phyloP scores from a whole-genome alignment of 2,113 vertebrate genomes.

The Lepisosteus osseus region DNA sequence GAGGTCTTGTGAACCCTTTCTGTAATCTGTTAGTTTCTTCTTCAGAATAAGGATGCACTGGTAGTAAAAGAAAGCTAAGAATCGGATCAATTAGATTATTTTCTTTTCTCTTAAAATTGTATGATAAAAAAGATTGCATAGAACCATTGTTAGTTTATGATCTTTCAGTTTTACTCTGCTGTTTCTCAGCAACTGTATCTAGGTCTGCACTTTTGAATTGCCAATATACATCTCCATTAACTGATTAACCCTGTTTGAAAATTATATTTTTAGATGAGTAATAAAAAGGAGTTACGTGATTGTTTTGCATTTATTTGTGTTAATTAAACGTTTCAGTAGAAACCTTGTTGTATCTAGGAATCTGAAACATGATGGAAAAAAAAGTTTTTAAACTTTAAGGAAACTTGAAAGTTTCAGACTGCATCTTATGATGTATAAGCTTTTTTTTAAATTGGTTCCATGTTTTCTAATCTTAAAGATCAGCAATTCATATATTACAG shows the following conservation, averaged over 20 bases:
- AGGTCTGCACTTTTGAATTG: conserved; percentile 4
- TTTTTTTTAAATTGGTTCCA: no score
- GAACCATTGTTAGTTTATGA: conserved; percentile 21
- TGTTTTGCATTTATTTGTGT: no score
- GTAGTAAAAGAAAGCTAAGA: not conserved
- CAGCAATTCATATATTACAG: no score
- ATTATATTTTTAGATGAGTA: conserved; percentile 2
- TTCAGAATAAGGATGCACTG: not conserved
- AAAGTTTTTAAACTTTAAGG: no score
- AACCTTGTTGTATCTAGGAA: no score
- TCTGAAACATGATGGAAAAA: no score
- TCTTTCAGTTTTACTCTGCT: conserved; percentile 19
- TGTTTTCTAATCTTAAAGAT: no score
- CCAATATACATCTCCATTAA: not conserved
- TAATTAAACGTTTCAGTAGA: no score
- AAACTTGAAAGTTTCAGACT: no score
- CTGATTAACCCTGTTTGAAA: not conserved
- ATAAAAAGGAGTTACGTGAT: no score
- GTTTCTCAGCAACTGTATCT: conserved; percentile 13
- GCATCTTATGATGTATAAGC: no score
- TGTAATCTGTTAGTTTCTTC: conserved; percentile 8
- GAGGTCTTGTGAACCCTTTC: not conserved
- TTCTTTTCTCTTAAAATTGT: not conserved
- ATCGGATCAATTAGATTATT: not conserved
- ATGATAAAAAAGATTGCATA: conserved; percentile 7